These are phyloP conservation scores for Heliconius hewitsoni DNA, from an alignment of 1,140 invertebrate genomes.

Conservation along the genomic window DNA sequence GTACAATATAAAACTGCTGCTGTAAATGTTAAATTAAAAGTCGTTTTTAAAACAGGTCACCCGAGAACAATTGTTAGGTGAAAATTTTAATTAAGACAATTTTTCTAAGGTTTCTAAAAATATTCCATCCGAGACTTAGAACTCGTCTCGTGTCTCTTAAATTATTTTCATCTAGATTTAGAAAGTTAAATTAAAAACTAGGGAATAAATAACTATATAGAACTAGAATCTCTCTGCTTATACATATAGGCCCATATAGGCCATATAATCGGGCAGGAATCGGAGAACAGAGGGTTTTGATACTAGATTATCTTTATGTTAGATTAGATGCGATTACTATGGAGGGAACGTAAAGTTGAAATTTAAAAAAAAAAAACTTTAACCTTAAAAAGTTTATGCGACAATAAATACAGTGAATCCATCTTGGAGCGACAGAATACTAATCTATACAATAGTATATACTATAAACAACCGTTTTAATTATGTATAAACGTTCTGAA, in stretches of 20 bases:
- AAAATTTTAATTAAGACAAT: slow-evolving; percentile 4
- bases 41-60: background rate
- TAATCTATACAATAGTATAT: background rate
- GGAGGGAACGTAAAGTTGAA: too few relatives aligned
- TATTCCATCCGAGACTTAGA: background rate
- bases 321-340: too few relatives aligned
- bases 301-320: too few relatives aligned
- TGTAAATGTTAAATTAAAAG: background rate
- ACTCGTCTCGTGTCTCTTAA: background rate
- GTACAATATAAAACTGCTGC: background rate
- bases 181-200: background rate
- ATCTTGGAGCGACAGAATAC: too few relatives aligned
- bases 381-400: too few relatives aligned
- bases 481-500: background rate
- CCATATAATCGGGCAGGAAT: too few relatives aligned
- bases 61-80: background rate
- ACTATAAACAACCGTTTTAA: background rate
- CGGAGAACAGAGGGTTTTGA: too few relatives aligned
- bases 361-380: too few relatives aligned
- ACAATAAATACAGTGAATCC: too few relatives aligned
- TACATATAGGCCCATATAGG: too few relatives aligned
- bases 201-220: too few relatives aligned
- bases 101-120: slow-evolving; percentile 12
- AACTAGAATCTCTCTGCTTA: too few relatives aligned
- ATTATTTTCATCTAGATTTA: background rate